Evolutionary conservation across 2,888 invertebrate genomes (phyloP).

Genomic region (Andrena minutula): DNA sequence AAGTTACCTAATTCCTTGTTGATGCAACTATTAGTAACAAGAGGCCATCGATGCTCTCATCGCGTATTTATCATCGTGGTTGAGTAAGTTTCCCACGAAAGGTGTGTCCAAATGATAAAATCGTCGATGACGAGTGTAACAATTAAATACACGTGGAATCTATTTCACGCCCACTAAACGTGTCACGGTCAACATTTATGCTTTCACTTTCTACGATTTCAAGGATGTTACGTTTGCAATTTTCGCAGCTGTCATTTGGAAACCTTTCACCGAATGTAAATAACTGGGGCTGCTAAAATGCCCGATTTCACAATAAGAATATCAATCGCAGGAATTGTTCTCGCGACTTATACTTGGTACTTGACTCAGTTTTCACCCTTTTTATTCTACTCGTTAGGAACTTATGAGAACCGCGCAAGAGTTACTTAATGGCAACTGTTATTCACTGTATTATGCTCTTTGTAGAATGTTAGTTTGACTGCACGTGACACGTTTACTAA

Average conservation of each 20-base stretch:
- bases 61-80: background rate
- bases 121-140: conserved; percentile 12
- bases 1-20: background rate
- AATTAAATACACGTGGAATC: conserved; percentile 35
- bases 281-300: conserved; percentile 1
- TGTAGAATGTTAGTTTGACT: no score
- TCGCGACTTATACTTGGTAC: background rate
- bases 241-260: conserved; percentile 1
- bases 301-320: conserved; percentile 3
- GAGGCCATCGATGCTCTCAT: background rate
- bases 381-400: no score
- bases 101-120: conserved; percentile 1
- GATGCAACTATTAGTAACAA: conserved; percentile 4
- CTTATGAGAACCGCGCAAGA: no score
- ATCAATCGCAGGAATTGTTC: background rate
- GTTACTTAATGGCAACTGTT: no score
- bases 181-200: conserved; percentile 67
- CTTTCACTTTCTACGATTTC: conserved; percentile 65
- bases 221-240: conserved; percentile 8
- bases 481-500: no score
- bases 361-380: no score
- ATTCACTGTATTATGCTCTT: no score
- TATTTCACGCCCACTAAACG: conserved; percentile 52
- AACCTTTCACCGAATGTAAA: conserved; percentile 11
- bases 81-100: background rate